Evolutionary conservation across 2,113 vertebrate species (phyloP).

Genomic region (Campylorhamphus procurvoides): DNA sequence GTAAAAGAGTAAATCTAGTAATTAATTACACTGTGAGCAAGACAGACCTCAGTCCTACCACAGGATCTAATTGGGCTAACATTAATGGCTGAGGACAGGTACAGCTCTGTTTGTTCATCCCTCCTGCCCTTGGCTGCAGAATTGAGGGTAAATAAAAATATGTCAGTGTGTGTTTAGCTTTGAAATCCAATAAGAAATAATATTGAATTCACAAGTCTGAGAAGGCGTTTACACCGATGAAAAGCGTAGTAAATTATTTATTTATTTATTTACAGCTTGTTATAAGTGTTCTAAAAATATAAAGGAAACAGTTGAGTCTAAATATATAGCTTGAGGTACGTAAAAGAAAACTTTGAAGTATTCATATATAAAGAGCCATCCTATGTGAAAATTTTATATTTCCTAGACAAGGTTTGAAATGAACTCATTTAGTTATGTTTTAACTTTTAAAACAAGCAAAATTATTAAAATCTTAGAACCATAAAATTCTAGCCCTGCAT

Average conservation of each 20-base stretch:
- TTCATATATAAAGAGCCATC: not conserved
- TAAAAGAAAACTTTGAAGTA: not conserved
- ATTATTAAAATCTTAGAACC: not conserved
- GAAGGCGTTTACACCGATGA: not conserved
- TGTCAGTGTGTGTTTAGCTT: not conserved
- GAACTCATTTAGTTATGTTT: not conserved
- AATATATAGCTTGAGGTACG: not conserved
- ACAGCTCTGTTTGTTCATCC: not conserved
- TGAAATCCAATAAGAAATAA: not conserved
- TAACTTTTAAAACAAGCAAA: constrained; percentile 30
- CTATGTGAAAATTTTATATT: not conserved
- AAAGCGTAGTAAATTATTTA: not conserved
- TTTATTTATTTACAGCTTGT: not conserved
- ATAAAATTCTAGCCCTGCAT: not conserved
- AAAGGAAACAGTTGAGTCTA: not conserved
- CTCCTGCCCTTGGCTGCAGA: not conserved
- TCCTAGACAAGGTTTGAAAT: not conserved
- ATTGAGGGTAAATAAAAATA: not conserved
- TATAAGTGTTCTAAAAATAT: not conserved
- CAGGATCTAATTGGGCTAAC: not conserved
- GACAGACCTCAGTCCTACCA: not conserved
- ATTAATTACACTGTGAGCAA: not conserved
- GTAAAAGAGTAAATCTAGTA: not conserved
- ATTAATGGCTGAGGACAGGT: not conserved
- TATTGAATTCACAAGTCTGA: not conserved